Evolutionary conservation across 2,888 invertebrate species (phyloP).

Genomic region (Periphyllus acericola): DNA sequence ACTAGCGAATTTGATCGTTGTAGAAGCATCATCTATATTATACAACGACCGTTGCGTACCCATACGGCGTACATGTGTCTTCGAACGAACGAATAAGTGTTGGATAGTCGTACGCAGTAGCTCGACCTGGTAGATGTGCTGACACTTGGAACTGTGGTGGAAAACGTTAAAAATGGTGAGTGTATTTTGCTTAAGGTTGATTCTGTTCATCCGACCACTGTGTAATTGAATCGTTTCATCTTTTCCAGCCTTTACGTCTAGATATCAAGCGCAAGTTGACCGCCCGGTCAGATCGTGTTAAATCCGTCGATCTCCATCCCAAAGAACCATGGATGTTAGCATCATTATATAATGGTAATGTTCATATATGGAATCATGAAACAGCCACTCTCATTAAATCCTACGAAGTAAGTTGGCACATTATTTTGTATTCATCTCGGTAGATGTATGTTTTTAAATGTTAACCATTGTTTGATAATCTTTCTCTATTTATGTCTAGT

Average conservation of each 20-base stretch:
- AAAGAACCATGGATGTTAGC: constrained; percentile 99
- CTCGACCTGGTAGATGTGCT: neutral
- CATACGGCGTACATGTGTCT: neutral
- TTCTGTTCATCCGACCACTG: neutral
- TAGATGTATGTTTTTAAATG: no score
- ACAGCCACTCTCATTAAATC: constrained; percentile 89
- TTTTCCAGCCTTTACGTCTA: constrained; percentile 86
- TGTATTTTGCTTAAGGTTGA: neutral
- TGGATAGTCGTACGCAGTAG: neutral
- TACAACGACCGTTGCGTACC: neutral
- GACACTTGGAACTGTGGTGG: neutral
- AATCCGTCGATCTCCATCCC: constrained; percentile 97
- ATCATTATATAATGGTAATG: constrained; percentile 97
- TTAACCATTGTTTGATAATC: no score
- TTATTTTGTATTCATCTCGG: no score
- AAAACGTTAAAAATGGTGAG: constrained; percentile 38
- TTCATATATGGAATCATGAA: constrained; percentile 99
- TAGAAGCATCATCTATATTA: neutral
- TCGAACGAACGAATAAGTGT: neutral
- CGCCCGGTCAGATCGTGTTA: constrained; percentile 97
- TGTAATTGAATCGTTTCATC: neutral
- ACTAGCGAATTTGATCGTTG: neutral
- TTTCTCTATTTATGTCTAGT: no score
- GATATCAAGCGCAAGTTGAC: constrained; percentile 98
- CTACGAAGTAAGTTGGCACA: constrained; percentile 76